A percentile compares a stretch with the other conserved stretches of the same genome.
phyloP scores from a whole-genome alignment of 1,140 invertebrate species.

The Drosophila saltans region DNA sequence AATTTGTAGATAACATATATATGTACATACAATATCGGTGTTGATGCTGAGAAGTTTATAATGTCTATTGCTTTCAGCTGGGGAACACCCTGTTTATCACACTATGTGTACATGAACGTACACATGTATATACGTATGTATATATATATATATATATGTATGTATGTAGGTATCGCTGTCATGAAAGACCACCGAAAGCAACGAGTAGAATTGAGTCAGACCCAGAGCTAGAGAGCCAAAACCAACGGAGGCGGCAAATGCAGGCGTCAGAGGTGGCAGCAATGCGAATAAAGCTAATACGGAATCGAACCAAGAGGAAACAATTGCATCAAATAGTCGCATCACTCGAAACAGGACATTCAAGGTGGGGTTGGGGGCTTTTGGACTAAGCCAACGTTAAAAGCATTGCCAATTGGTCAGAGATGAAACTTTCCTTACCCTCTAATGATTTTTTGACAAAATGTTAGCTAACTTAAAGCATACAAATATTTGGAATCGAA shows the following conservation, averaged over 20 bases:
- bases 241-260: constrained; percentile 10
- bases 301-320: constrained; percentile 40
- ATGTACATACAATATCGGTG: background rate
- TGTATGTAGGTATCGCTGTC: constrained; percentile 30
- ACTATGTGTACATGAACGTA: constrained; percentile 11
- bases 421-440: background rate
- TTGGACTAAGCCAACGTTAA: background rate
- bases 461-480: background rate
- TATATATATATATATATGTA: background rate
- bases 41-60: background rate
- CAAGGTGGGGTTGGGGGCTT: background rate
- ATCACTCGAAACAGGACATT: background rate
- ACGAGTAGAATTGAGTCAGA: constrained; percentile 36
- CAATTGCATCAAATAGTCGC: constrained; percentile 25
- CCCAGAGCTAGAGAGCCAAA: constrained; percentile 30
- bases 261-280: constrained; percentile 17
- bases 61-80: background rate
- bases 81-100: constrained; percentile 19
- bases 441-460: background rate
- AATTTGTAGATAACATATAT: background rate
- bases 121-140: constrained; percentile 8
- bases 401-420: background rate
- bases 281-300: constrained; percentile 34
- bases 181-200: constrained; percentile 35
- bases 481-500: background rate